Conservation (phyloP, 2,888 invertebrate species). For the Ornithoptera alexandrae region DNA sequence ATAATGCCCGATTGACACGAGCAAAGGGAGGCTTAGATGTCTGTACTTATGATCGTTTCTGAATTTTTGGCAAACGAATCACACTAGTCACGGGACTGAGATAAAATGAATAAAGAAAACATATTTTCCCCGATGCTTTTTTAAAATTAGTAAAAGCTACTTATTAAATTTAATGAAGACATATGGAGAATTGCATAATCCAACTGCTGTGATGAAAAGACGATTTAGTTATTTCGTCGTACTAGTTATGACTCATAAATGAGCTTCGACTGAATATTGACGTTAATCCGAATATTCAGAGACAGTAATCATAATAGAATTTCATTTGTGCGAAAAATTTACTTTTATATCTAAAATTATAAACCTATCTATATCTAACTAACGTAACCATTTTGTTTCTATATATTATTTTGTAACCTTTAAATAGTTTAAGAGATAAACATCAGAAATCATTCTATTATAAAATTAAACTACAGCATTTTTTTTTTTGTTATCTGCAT, state of each 20-base stretch:
- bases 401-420: too few relatives aligned
- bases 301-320: background rate
- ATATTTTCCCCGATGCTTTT: background rate
- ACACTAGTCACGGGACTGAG: constrained; percentile 47
- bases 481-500: too few relatives aligned
- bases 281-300: background rate
- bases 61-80: constrained; percentile 53
- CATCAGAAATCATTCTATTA: too few relatives aligned
- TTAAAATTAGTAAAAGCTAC: background rate
- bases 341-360: too few relatives aligned
- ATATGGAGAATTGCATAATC: too few relatives aligned
- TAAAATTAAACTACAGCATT: too few relatives aligned
- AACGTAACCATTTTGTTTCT: too few relatives aligned
- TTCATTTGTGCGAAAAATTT: too few relatives aligned
- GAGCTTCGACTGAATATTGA: background rate
- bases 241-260: background rate
- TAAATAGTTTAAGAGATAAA: too few relatives aligned
- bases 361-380: too few relatives aligned
- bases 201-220: too few relatives aligned
- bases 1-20: constrained; percentile 32
- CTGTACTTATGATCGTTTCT: constrained; percentile 40
- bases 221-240: background rate
- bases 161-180: background rate
- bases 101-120: constrained; percentile 31
- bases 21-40: constrained; percentile 33